Evolutionary conservation across 2,888 invertebrate species (phyloP).

Genomic region (Drosophila greeni): DNA sequence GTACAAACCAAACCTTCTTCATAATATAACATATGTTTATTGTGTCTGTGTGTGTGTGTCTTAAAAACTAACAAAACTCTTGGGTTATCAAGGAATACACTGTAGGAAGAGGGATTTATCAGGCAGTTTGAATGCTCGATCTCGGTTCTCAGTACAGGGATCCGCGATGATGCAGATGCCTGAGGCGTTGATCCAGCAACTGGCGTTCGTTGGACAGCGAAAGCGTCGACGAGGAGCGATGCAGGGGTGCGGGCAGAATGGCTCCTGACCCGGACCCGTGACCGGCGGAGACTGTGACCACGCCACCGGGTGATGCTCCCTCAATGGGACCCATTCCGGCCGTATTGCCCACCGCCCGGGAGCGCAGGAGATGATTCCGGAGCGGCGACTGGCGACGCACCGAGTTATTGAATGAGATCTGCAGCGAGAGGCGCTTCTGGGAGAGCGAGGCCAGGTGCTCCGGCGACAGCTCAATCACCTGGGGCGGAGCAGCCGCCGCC

Average conservation of each 20-base stretch:
- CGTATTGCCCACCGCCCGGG: conserved; percentile 64
- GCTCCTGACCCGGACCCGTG: conserved; percentile 6
- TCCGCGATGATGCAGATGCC: conserved; percentile 75
- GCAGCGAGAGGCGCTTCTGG: conserved; percentile 77
- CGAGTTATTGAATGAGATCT: conserved; percentile 76
- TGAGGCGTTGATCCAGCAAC: conserved; percentile 67
- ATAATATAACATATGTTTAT: conserved; percentile 24
- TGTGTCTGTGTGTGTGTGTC: conserved; percentile 13
- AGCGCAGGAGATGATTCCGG: conserved; percentile 75
- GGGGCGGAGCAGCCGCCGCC: conserved; percentile 51
- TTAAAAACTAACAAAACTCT: conserved; percentile 29
- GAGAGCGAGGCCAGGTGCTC: conserved; percentile 77
- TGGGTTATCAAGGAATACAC: conserved; percentile 21
- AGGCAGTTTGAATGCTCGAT: conserved; percentile 34
- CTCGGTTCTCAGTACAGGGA: conserved; percentile 65
- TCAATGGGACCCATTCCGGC: conserved; percentile 54
- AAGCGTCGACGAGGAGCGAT: conserved; percentile 72
- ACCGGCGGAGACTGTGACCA: conserved; percentile 23
- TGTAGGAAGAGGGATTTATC: conserved; percentile 22
- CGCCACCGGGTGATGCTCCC: background rate
- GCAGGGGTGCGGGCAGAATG: conserved; percentile 67
- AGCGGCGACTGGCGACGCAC: conserved; percentile 69
- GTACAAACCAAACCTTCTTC: background rate
- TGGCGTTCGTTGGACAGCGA: conserved; percentile 70
- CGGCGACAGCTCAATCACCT: conserved; percentile 77